Evolutionary conservation across 2,888 invertebrate genomes (phyloP).

Genomic region (Odontomyia ornata): DNA sequence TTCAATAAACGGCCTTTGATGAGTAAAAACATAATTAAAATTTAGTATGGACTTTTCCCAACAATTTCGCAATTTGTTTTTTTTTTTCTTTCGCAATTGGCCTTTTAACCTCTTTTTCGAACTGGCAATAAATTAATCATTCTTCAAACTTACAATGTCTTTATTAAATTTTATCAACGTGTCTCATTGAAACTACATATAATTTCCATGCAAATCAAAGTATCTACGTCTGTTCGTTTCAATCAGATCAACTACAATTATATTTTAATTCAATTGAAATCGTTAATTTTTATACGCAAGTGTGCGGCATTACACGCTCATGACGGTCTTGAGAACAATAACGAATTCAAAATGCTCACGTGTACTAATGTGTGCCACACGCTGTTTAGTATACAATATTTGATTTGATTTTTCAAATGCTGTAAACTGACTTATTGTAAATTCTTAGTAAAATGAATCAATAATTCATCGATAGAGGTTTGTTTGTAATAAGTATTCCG

Average conservation of each 20-base stretch:
- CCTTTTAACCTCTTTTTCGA: no score
- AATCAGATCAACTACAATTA: constrained; percentile 3
- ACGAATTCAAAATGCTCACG: neutral
- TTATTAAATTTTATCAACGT: no score
- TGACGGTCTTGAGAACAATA: neutral
- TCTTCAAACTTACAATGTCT: no score
- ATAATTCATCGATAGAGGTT: neutral
- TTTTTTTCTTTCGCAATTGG: no score
- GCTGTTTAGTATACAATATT: neutral
- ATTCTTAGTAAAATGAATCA: neutral
- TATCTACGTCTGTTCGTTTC: neutral
- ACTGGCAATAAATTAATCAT: no score
- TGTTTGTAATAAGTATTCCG: neutral
- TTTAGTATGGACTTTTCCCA: no score
- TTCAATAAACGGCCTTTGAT: no score
- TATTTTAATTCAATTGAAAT: neutral
- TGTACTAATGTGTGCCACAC: constrained; percentile 13
- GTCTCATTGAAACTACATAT: no score
- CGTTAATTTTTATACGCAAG: neutral
- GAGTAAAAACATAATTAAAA: no score
- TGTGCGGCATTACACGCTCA: neutral
- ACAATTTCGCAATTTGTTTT: no score
- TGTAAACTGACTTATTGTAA: neutral
- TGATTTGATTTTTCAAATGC: neutral
- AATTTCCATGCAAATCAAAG: no score